Percentiles rank a stretch among this genome's conserved stretches.
Evolutionary conservation across 2,888 invertebrate genomes (phyloP).

Genomic region (Oligia latruncula): DNA sequence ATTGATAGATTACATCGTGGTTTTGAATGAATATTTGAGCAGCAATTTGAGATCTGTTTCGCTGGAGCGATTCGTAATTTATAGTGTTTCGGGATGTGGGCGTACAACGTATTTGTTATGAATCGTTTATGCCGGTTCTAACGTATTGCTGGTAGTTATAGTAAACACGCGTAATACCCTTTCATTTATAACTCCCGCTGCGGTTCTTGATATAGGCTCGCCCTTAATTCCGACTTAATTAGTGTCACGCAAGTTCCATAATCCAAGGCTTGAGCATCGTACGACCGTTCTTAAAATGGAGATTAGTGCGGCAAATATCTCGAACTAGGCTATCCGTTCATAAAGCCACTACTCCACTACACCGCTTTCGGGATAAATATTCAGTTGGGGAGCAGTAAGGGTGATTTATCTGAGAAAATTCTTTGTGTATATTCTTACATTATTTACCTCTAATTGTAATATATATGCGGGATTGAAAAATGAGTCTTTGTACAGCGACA

Average conservation of each 20-base stretch:
- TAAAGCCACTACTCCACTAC: slow-evolving; percentile 79
- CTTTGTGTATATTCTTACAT: slow-evolving; percentile 29
- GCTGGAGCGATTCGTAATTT: slow-evolving; percentile 48
- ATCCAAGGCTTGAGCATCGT: slow-evolving; percentile 88
- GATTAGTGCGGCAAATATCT: slow-evolving; percentile 89
- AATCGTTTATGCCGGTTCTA: slow-evolving; percentile 70
- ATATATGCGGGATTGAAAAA: slow-evolving; percentile 22
- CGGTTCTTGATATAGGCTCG: slow-evolving; percentile 89
- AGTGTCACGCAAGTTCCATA: slow-evolving; percentile 90
- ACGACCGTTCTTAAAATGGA: slow-evolving; percentile 90
- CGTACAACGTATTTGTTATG: slow-evolving; percentile 59
- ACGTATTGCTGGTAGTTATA: slow-evolving; percentile 77
- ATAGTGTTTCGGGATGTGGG: slow-evolving; percentile 46
- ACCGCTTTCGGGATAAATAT: slow-evolving; percentile 62
- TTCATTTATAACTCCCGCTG: slow-evolving; percentile 89
- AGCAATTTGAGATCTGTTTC: slow-evolving; percentile 58
- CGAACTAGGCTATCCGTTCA: slow-evolving; percentile 86
- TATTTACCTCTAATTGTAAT: slow-evolving; percentile 37
- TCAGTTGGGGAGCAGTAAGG: slow-evolving; percentile 52
- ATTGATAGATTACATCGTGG: slow-evolving; percentile 51
- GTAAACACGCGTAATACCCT: slow-evolving; percentile 87
- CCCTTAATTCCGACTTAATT: slow-evolving; percentile 90
- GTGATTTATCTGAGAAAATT: slow-evolving; percentile 63
- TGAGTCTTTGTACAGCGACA: not conserved
- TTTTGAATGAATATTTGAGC: slow-evolving; percentile 59